phyloP scores from a whole-genome alignment of 2,113 vertebrate species.

The Todiramphus chloris region DNA sequence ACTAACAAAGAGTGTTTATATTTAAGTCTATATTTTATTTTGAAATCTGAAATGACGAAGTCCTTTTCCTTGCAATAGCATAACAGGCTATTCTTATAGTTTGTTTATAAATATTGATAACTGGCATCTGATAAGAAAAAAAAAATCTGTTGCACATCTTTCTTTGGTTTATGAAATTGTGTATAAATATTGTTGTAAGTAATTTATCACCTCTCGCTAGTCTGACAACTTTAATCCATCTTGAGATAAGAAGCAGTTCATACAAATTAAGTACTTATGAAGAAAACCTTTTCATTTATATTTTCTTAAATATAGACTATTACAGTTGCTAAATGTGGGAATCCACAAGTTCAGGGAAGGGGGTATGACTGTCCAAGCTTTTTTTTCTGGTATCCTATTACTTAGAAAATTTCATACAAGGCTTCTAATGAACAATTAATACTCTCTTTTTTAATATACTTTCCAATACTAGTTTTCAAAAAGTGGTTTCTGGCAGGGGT shows the following conservation, averaged over 20 bases:
- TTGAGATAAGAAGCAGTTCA: not conserved
- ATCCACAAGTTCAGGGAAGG: not conserved
- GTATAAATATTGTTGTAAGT: not conserved
- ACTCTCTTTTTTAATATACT: not conserved
- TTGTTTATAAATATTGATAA: not conserved
- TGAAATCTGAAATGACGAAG: not conserved
- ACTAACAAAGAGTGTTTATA: not conserved
- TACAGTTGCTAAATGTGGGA: not conserved
- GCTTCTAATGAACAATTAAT: not conserved
- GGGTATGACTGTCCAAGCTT: not conserved
- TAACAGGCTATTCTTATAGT: not conserved
- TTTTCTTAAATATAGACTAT: not conserved
- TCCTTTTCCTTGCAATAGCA: not conserved
- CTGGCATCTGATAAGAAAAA: not conserved
- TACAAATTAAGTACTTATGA: no score
- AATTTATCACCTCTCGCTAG: not conserved
- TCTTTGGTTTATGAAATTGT: not conserved
- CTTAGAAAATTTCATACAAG: not conserved
- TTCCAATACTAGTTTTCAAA: not conserved
- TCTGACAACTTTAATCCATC: not conserved
- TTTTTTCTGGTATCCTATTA: not conserved
- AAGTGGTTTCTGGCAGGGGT: not conserved
- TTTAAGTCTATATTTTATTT: not conserved
- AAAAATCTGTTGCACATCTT: not conserved
- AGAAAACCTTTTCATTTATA: not conserved